A percentile compares a stretch with the other conserved stretches of the same genome.
Evolutionary conservation across 1,140 invertebrate species (phyloP).

Genomic region (Dinoponera quadriceps): DNA sequence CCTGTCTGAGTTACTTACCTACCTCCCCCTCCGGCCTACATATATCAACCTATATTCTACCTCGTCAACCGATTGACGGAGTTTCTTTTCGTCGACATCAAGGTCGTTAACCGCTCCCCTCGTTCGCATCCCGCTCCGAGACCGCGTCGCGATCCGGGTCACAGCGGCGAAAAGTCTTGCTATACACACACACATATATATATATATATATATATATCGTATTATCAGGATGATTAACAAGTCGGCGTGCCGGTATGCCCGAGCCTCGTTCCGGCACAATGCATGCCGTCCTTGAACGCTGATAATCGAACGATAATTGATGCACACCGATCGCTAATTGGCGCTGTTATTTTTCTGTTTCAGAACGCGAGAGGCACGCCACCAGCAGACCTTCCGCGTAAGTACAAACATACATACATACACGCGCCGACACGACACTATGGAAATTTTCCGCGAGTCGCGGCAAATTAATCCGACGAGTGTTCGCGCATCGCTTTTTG

Average conservation of each 20-base stretch:
- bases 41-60: too few species aligned
- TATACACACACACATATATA: too few species aligned
- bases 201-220: too few species aligned
- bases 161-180: neutral
- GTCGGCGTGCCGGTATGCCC: neutral
- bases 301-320: conserved; percentile 57
- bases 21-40: too few species aligned
- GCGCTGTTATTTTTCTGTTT: conserved; percentile 77
- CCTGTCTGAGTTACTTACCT: too few species aligned
- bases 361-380: conserved; percentile 82
- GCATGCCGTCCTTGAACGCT: conserved; percentile 19
- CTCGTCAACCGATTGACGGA: conserved; percentile 8
- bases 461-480: too few species aligned
- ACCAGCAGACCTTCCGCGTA: conserved; percentile 80
- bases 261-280: neutral
- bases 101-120: conserved; percentile 28
- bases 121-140: neutral
- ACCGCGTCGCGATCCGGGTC: neutral
- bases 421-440: too few species aligned
- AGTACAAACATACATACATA: conserved; percentile 69
- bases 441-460: too few species aligned
- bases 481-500: too few species aligned
- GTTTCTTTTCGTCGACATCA: neutral
- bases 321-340: conserved; percentile 51
- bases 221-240: neutral